Conservation (phyloP, 2,113 vertebrate genomes). For the Pogona vitticeps region DNA sequence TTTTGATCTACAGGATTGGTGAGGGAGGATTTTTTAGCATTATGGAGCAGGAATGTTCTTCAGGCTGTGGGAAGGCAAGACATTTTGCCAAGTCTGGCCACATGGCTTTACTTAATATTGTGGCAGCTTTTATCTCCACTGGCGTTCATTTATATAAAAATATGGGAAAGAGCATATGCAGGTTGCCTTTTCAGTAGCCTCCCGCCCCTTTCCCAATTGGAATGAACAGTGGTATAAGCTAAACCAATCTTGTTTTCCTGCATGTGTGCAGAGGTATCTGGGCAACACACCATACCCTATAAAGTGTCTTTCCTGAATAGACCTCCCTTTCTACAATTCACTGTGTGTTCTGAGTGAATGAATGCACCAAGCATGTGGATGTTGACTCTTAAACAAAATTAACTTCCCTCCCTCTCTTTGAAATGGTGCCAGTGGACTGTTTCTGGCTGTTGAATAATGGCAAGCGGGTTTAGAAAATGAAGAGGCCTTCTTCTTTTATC, state of each 20-base stretch:
- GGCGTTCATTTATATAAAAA: neutral
- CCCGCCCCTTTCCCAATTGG: neutral
- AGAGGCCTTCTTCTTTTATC: neutral
- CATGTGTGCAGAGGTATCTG: accelerated
- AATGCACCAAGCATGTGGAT: accelerated
- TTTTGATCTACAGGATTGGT: neutral
- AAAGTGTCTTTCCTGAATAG: conserved; percentile 1
- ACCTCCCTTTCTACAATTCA: neutral
- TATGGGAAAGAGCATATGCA: neutral
- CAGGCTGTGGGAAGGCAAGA: neutral
- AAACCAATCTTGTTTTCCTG: neutral
- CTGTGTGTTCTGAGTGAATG: neutral
- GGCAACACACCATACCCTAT: neutral
- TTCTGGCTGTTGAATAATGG: neutral
- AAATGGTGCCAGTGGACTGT: neutral
- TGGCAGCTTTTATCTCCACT: neutral
- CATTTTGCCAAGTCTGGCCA: neutral
- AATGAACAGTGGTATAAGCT: neutral
- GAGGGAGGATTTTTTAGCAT: neutral
- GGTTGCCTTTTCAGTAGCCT: neutral
- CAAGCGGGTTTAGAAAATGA: neutral
- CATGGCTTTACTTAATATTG: neutral
- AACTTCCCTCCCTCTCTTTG: conserved; percentile 17
- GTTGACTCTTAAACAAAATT: conserved; percentile 21
- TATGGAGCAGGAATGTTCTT: neutral